Evolutionary conservation across 2,888 invertebrate genomes (phyloP).

Genomic region (Epistrophella euchroma): DNA sequence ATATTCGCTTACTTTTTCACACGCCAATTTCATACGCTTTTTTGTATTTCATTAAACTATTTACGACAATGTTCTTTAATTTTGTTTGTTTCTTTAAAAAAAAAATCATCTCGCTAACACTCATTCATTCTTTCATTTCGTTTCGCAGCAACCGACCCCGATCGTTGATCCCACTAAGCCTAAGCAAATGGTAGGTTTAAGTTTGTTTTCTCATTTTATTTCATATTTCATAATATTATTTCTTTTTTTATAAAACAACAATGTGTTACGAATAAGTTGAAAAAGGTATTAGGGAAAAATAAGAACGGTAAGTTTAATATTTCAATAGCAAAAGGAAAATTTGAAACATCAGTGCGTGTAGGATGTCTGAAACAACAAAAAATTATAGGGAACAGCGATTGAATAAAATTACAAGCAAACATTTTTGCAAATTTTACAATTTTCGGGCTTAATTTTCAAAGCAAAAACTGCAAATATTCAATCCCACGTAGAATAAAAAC

Average conservation of each 20-base stretch:
- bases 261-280: slow-evolving; percentile 39
- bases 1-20: slow-evolving; percentile 36
- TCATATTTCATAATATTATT: slow-evolving; percentile 14
- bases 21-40: slow-evolving; percentile 63
- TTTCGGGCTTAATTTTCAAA: too few relatives aligned
- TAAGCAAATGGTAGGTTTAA: slow-evolving; percentile 87
- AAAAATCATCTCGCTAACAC: slow-evolving; percentile 80
- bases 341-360: background rate
- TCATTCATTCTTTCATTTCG: slow-evolving; percentile 83
- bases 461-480: too few relatives aligned
- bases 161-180: slow-evolving; percentile 87
- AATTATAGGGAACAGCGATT: too few relatives aligned
- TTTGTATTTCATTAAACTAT: slow-evolving; percentile 54
- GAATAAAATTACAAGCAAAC: too few relatives aligned
- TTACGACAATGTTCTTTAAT: slow-evolving; percentile 31
- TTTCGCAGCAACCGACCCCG: slow-evolving; percentile 86
- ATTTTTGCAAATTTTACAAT: too few relatives aligned
- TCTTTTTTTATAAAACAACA: background rate
- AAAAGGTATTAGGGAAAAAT: background rate
- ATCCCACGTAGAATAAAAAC: too few relatives aligned
- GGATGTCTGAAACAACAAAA: too few relatives aligned
- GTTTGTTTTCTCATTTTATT: slow-evolving; percentile 77
- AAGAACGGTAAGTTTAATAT: background rate
- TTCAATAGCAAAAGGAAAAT: background rate
- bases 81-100: slow-evolving; percentile 24